Conservation (phyloP, 2,797 vertebrate species). For the Gambusia yucatana region DNA sequence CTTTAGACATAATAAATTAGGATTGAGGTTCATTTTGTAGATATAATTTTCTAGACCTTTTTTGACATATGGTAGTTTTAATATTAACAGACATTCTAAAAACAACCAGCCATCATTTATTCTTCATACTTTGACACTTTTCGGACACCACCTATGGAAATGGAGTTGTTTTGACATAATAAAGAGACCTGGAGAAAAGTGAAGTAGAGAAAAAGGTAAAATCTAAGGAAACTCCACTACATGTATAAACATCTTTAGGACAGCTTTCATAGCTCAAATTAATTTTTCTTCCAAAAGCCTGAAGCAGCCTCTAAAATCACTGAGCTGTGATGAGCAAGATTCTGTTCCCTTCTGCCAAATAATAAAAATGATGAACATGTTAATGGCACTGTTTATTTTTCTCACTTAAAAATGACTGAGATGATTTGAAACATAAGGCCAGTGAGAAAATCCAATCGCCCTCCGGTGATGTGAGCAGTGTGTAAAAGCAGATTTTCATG, state of each 20-base stretch:
- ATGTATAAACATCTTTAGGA: neutral
- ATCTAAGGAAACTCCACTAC: neutral
- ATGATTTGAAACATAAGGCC: slow-evolving; percentile 3
- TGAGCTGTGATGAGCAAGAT: slow-evolving; percentile 32
- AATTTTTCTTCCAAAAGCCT: neutral
- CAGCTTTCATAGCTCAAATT: neutral
- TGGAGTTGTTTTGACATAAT: neutral
- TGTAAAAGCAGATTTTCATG: slow-evolving; percentile 21
- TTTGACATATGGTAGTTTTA: neutral
- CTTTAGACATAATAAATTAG: neutral
- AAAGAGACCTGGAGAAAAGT: neutral
- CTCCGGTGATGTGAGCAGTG: slow-evolving; percentile 11
- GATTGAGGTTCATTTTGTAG: neutral
- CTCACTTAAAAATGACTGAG: slow-evolving; percentile 13
- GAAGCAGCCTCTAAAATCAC: neutral
- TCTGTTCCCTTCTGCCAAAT: slow-evolving; percentile 18
- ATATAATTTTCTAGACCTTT: neutral
- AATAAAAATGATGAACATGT: slow-evolving; percentile 17
- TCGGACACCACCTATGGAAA: neutral
- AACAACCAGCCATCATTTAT: neutral
- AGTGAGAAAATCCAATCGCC: slow-evolving; percentile 23
- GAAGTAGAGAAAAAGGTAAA: neutral
- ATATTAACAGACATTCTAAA: neutral
- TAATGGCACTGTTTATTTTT: slow-evolving; percentile 8
- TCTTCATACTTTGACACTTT: neutral